phyloP scores from a whole-genome alignment of 2,797 vertebrate species.

The Labeo calbasu region DNA sequence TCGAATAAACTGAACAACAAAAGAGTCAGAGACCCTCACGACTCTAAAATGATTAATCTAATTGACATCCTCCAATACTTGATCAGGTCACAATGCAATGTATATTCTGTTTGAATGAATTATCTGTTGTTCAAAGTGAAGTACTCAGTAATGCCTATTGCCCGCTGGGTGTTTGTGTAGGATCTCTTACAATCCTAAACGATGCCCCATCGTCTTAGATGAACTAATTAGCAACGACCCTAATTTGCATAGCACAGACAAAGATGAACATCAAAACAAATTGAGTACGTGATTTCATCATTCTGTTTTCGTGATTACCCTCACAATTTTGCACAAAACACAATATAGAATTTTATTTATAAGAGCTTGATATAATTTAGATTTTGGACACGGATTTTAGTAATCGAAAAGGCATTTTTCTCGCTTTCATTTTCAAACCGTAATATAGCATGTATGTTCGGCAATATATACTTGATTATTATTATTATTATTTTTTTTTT shows the following conservation, averaged over 20 bases:
- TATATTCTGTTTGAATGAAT: slow-evolving; percentile 78
- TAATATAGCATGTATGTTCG: neutral
- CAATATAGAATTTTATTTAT: neutral
- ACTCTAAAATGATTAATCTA: slow-evolving; percentile 68
- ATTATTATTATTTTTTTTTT: neutral
- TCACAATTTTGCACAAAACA: neutral
- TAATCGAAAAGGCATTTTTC: neutral
- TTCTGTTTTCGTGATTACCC: neutral
- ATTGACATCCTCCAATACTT: slow-evolving; percentile 75
- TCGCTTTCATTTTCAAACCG: neutral
- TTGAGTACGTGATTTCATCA: slow-evolving; percentile 48
- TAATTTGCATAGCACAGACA: slow-evolving; percentile 66
- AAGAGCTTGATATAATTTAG: neutral
- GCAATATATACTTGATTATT: no score
- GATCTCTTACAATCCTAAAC: slow-evolving; percentile 58
- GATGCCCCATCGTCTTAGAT: slow-evolving; percentile 73
- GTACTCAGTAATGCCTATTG: slow-evolving; percentile 45
- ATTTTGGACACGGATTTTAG: neutral
- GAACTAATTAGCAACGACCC: slow-evolving; percentile 75
- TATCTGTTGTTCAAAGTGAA: slow-evolving; percentile 70
- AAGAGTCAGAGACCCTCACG: neutral
- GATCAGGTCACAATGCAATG: slow-evolving; percentile 72
- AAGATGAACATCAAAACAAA: slow-evolving; percentile 54
- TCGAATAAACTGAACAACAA: neutral
- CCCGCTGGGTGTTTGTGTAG: slow-evolving; percentile 69